Base-by-base conservation (phyloP, 2,888 invertebrate genomes). In the Pseudococcus jackbeardsleyi region DNA sequence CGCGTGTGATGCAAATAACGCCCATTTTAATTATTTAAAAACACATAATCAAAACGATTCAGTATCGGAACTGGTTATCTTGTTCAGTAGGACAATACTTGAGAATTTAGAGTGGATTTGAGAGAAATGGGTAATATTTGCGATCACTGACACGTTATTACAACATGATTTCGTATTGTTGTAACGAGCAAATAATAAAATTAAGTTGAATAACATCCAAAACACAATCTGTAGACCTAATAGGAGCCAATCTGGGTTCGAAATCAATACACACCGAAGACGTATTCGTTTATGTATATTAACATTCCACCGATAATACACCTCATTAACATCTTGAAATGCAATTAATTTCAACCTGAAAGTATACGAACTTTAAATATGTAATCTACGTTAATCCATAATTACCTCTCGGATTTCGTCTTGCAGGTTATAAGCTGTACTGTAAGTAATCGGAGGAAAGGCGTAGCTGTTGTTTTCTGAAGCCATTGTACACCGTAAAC, bases 331-430 rank as follows among this genome's bases (percentile, higher is more conserved):
- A 15, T 54, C 54, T 17, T 46, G 46, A 17, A 54, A 12, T 15
- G 26, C 22, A 68, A n/a, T n/a, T 68, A 26, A 68, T 26, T 68
- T 68, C 68, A 4, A 68, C 9, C 22, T 33, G 26, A 68, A 68
- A 68, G 12, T 26, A 64, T 77, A 15, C 39, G 6, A 77, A 77
- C 17, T 6, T 68, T 68, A 72, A 22, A n/a, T n/a, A n/a, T n/a
- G 33, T 72, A 33, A 82, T 77, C 39, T 42, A 42, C n/a, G 17
- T 11, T 39, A n/a, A 6, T 86, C 79, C 12, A 50, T 89, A 42
- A 85, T 85, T 89, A 90, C 90, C 90, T 90, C 90, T 86, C 90
- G 90, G 59, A 90, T 90, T 89, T 90, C 90, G 85, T 90, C 89
- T 50, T 90, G 88, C 15, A 90, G 89, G 82, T 90, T 90, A 89